Conservation (phyloP, 2,888 invertebrate genomes). For the Cheilosia variabilis region DNA sequence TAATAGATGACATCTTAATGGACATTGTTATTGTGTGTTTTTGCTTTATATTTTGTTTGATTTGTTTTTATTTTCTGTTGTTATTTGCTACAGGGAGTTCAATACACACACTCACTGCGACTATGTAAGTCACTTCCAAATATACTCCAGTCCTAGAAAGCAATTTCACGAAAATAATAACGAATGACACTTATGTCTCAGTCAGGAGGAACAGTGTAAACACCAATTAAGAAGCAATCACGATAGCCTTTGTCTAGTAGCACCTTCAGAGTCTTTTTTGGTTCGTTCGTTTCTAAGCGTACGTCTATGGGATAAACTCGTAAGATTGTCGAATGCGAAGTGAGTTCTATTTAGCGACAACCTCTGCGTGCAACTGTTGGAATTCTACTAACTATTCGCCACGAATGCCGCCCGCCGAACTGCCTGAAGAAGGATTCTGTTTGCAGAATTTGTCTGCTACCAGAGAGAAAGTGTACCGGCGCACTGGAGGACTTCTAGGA, state of each 20-base stretch:
- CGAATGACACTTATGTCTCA: conserved; percentile 3
- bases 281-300: not conserved
- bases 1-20: conserved; percentile 71
- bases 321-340: conserved; percentile 29
- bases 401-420: conserved; percentile 5
- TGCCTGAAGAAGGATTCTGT: conserved; percentile 34
- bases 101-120: conserved; percentile 21
- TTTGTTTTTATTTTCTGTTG: not conserved
- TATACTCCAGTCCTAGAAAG: conserved; percentile 15
- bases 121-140: conserved; percentile 16
- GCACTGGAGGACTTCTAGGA: conserved; percentile 9
- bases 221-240: conserved; percentile 63
- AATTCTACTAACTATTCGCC: conserved; percentile 43
- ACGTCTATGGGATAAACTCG: conserved; percentile 36
- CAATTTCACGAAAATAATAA: conserved; percentile 40
- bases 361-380: conserved; percentile 62
- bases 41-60: not conserved
- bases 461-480: conserved; percentile 47
- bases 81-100: not conserved
- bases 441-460: conserved; percentile 54
- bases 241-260: conserved; percentile 26
- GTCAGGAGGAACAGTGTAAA: conserved; percentile 44
- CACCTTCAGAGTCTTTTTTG: conserved; percentile 27
- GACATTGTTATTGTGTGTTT: conserved; percentile 62
- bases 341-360: conserved; percentile 32